These are phyloP conservation scores for Hypomecis atomaria DNA, from an alignment of 2,888 invertebrate species.

Conservation along the genomic window DNA sequence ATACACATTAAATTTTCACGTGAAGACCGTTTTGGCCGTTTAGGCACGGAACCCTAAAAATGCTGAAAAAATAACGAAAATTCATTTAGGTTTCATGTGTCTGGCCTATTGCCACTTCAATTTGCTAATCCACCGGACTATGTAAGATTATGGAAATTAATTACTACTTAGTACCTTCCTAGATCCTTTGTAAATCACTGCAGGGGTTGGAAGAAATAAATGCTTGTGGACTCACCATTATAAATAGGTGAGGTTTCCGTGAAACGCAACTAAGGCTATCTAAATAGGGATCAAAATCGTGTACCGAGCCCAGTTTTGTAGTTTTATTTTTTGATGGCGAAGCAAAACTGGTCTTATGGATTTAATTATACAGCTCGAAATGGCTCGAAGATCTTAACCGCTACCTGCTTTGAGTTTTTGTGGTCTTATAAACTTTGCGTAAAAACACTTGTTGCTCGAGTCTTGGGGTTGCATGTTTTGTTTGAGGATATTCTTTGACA, in stretches of 20 bases:
- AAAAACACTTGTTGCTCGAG: slow-evolving; percentile 80
- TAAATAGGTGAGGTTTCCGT: slow-evolving; percentile 30
- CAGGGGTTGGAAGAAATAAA: slow-evolving; percentile 69
- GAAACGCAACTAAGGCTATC: slow-evolving; percentile 46
- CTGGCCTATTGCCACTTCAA: too few species aligned
- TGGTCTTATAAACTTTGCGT: slow-evolving; percentile 74
- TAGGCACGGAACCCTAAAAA: too few species aligned
- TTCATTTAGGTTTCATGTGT: too few species aligned
- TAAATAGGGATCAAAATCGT: slow-evolving; percentile 65
- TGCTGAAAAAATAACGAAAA: too few species aligned
- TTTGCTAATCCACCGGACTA: too few species aligned
- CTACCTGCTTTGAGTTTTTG: slow-evolving; percentile 79
- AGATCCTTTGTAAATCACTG: slow-evolving; percentile 71
- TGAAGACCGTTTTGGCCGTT: too few species aligned
- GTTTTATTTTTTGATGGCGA: slow-evolving; percentile 53
- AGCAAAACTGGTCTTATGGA: slow-evolving; percentile 72
- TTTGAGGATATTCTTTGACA: slow-evolving; percentile 52
- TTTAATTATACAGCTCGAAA: slow-evolving; percentile 68
- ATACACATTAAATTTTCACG: too few species aligned
- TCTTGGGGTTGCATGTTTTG: slow-evolving; percentile 71
- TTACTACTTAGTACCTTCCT: too few species aligned
- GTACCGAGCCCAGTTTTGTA: slow-evolving; percentile 52
- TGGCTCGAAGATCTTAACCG: slow-evolving; percentile 59
- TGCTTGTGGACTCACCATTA: slow-evolving; percentile 40
- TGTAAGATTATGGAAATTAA: too few species aligned